Percentiles rank a stretch among this genome's conserved stretches.
These are phyloP conservation scores for Cenopis cana DNA, from an alignment of 2,888 invertebrate genomes.

Conservation along the genomic window DNA sequence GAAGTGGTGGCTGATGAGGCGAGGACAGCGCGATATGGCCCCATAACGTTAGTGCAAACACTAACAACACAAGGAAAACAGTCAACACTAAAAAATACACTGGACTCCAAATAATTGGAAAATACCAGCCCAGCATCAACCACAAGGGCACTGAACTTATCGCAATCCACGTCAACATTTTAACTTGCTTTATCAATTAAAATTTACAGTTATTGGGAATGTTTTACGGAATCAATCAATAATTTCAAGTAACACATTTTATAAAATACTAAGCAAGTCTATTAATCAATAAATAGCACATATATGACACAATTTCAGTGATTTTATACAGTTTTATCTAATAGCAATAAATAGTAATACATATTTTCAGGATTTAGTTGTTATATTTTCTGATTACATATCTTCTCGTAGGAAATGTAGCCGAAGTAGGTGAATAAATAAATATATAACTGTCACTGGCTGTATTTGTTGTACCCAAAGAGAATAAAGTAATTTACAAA, in stretches of 20 bases:
- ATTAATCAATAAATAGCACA: not conserved
- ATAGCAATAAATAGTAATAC: not conserved
- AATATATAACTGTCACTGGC: not conserved
- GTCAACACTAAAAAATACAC: slow-evolving; percentile 65
- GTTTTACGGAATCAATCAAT: slow-evolving; percentile 35
- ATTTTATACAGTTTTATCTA: not conserved
- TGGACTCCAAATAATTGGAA: slow-evolving; percentile 66
- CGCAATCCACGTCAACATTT: slow-evolving; percentile 68
- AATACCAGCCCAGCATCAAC: slow-evolving; percentile 67
- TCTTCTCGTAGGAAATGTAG: not conserved
- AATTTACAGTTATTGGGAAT: slow-evolving; percentile 16
- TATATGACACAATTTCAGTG: not conserved
- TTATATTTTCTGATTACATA: not conserved
- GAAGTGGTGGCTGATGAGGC: slow-evolving; percentile 86
- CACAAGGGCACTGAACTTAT: slow-evolving; percentile 61
- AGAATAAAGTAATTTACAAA: not conserved
- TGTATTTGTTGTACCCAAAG: not conserved
- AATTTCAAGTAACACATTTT: slow-evolving; percentile 27
- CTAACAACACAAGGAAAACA: slow-evolving; percentile 60
- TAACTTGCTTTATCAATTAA: slow-evolving; percentile 19
- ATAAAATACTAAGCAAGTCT: slow-evolving; percentile 7
- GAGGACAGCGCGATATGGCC: slow-evolving; percentile 87
- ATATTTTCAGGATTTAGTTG: not conserved
- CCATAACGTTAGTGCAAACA: slow-evolving; percentile 81
- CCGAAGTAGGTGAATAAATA: slow-evolving; percentile 7